Percentiles rank a stretch among this genome's conserved stretches.
Conservation (phyloP, 2,797 vertebrate species). For the Coregonus suidteri region DNA sequence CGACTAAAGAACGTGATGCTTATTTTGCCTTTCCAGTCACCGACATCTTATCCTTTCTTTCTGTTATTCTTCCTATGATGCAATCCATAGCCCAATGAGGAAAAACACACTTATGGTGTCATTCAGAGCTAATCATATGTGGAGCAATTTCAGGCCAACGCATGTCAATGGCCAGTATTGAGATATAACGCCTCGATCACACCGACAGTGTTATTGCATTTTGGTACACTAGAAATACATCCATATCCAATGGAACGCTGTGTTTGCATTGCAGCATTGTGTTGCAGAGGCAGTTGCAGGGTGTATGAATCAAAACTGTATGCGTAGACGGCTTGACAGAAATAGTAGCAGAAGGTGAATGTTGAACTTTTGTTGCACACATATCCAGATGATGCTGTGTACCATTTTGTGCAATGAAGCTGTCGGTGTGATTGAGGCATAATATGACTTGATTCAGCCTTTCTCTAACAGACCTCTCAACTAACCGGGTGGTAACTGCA, state of each 20-base stretch:
- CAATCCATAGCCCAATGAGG: background rate
- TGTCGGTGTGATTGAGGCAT: too few relatives aligned
- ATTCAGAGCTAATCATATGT: slow-evolving; percentile 4
- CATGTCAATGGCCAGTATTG: background rate
- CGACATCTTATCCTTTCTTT: background rate
- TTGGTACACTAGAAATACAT: too few relatives aligned
- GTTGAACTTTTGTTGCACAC: too few relatives aligned
- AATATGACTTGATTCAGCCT: slow-evolving; percentile 2
- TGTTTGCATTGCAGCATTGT: too few relatives aligned
- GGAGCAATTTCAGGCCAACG: slow-evolving; percentile 4
- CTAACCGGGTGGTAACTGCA: slow-evolving; percentile 22
- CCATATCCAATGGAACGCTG: too few relatives aligned
- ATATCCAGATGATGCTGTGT: too few relatives aligned
- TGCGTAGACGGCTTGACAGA: too few relatives aligned
- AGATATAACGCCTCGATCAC: background rate
- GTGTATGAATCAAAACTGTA: too few relatives aligned
- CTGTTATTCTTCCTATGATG: background rate
- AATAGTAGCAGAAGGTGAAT: too few relatives aligned
- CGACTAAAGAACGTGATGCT: slow-evolving; percentile 17
- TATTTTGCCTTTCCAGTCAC: slow-evolving; percentile 5
- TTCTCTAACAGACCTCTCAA: slow-evolving; percentile 45
- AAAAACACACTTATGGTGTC: background rate
- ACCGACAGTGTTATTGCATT: too few relatives aligned
- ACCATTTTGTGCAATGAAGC: too few relatives aligned
- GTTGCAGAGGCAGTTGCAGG: too few relatives aligned